A percentile compares a stretch with the other conserved stretches of the same genome.
Conservation (phyloP, 2,888 invertebrate species). For the Deilephila elpenor region DNA sequence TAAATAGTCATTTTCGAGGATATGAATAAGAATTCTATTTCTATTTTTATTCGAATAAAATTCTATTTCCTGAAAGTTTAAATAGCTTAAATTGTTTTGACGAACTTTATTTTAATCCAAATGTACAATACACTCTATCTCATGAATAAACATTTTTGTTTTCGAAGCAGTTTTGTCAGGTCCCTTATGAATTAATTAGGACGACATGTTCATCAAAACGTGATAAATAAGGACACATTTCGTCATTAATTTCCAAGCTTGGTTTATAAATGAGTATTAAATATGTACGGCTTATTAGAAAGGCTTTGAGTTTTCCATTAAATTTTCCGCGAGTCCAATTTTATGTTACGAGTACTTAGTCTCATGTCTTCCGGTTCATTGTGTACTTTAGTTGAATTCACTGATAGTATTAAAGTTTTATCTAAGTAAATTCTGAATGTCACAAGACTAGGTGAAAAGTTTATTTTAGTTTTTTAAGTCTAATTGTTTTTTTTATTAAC, state of each 20-base stretch:
- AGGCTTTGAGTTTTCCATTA: background rate
- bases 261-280: slow-evolving; percentile 11
- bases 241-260: slow-evolving; percentile 7
- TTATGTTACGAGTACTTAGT: too few species aligned
- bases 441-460: too few species aligned
- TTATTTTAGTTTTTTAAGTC: too few species aligned
- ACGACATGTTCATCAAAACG: slow-evolving; percentile 6
- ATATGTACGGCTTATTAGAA: background rate
- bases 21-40: too few species aligned
- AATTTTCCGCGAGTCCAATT: background rate
- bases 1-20: too few species aligned
- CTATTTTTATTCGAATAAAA: too few species aligned
- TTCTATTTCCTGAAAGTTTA: too few species aligned
- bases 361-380: background rate
- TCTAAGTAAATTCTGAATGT: too few species aligned
- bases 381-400: background rate
- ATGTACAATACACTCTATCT: background rate
- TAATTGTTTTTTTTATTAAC: too few species aligned
- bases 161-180: background rate
- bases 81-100: background rate
- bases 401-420: too few species aligned
- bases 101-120: background rate
- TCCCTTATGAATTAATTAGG: slow-evolving; percentile 8
- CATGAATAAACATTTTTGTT: background rate
- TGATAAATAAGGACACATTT: slow-evolving; percentile 8